These are phyloP conservation scores for Oncorhynchus kisutch DNA, from an alignment of 2,113 vertebrate genomes.

Conservation along the genomic window DNA sequence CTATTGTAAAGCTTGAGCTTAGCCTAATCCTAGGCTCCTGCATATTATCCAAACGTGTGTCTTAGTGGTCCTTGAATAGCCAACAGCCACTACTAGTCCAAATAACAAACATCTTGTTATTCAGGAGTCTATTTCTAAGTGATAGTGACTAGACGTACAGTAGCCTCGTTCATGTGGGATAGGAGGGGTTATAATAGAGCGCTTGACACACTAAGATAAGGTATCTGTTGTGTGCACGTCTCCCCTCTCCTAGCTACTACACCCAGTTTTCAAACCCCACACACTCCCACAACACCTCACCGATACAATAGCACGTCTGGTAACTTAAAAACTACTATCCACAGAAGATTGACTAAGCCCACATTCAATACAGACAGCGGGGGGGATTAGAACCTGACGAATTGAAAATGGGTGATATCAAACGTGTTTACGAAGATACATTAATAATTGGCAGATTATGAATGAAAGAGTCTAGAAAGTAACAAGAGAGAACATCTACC, in stretches of 20 bases:
- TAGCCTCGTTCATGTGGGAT: no score
- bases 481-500: no score
- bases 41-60: neutral
- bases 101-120: neutral
- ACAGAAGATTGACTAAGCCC: neutral
- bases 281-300: neutral
- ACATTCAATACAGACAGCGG: no score
- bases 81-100: neutral
- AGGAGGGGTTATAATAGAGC: slow-evolving; percentile 1
- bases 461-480: no score
- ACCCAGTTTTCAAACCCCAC: neutral
- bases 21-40: neutral
- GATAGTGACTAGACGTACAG: neutral
- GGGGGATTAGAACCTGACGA: no score
- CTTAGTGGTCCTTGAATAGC: neutral
- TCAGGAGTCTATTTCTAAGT: no score
- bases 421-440: no score
- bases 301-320: neutral
- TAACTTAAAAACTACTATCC: neutral
- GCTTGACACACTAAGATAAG: slow-evolving; percentile 42
- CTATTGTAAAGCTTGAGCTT: neutral
- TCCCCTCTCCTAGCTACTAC: neutral
- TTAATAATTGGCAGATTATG: no score
- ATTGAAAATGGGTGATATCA: no score
- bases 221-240: slow-evolving; percentile 57